These are phyloP conservation scores for Scaptodrosophila latifasciaeformis DNA, from an alignment of 2,888 invertebrate genomes.

Conservation along the genomic window DNA sequence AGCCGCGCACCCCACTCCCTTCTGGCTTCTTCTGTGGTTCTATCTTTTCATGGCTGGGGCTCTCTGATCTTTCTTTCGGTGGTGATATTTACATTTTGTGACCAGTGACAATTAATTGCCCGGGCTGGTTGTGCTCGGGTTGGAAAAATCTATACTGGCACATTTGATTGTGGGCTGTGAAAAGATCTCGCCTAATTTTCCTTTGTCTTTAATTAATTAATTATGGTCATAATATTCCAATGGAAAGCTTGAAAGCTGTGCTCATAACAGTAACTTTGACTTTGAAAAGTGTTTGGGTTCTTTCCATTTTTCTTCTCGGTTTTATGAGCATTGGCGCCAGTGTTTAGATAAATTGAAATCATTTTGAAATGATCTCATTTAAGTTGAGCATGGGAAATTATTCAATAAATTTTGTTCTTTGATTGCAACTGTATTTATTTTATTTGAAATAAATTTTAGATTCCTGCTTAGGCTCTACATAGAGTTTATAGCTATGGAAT, in stretches of 20 bases:
- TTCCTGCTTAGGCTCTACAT: too few relatives aligned
- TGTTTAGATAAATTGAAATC: neutral
- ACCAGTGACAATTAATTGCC: constrained; percentile 54
- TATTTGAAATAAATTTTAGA: constrained; percentile 5
- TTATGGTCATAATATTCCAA: constrained; percentile 29
- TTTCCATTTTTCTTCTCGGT: constrained; percentile 12
- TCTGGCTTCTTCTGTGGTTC: neutral
- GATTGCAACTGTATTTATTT: neutral
- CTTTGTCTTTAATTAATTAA: constrained; percentile 59
- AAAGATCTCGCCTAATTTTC: constrained; percentile 63
- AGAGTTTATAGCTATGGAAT: neutral
- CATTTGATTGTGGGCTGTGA: constrained; percentile 46
- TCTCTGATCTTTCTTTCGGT: neutral
- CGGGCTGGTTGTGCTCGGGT: too few relatives aligned
- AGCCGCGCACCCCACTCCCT: constrained; percentile 11
- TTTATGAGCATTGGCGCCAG: constrained; percentile 40
- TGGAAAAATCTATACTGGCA: constrained; percentile 53
- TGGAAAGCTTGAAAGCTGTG: constrained; percentile 30
- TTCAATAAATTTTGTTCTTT: constrained; percentile 18
- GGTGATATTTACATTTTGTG: constrained; percentile 64
- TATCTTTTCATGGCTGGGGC: constrained; percentile 5
- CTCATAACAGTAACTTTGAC: neutral
- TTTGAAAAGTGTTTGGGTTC: too few relatives aligned
- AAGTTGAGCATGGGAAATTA: constrained; percentile 19
- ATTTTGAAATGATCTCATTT: too few relatives aligned